Percentiles rank a stretch among this genome's conserved stretches.
Evolutionary conservation across 2,888 invertebrate genomes (phyloP).

Genomic region (Campoplex nolae): DNA sequence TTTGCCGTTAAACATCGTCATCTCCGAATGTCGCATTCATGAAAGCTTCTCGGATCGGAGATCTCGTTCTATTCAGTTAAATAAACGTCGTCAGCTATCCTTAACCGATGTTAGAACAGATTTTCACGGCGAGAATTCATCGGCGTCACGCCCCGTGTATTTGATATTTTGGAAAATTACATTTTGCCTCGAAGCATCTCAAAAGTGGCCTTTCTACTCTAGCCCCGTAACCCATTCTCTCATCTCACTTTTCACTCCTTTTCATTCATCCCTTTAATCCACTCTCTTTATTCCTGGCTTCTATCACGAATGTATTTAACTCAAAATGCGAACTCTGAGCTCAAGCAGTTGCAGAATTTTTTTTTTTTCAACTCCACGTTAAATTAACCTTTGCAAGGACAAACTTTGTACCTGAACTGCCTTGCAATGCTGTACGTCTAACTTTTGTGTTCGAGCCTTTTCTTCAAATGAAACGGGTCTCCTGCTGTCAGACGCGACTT

Average conservation of each 20-base stretch:
- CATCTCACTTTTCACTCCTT: not conserved
- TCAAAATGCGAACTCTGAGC: not conserved
- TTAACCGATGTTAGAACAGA: not conserved
- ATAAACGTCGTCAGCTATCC: not conserved
- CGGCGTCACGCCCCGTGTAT: not conserved
- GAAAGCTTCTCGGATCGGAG: constrained; percentile 34
- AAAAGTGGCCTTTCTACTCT: not conserved
- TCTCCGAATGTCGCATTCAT: constrained; percentile 33
- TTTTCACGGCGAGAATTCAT: not conserved
- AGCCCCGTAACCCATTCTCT: not conserved
- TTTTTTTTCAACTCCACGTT: not conserved
- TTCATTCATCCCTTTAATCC: not conserved
- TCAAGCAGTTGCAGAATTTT: not conserved
- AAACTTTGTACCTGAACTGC: not conserved
- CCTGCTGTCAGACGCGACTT: not conserved
- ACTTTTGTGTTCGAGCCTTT: not conserved
- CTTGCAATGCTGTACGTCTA: not conserved
- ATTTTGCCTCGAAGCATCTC: not conserved
- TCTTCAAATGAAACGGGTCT: not conserved
- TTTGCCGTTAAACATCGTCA: constrained; percentile 48
- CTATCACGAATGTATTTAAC: not conserved
- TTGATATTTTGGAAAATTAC: not conserved
- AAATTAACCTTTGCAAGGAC: not conserved
- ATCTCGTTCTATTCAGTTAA: constrained; percentile 27
- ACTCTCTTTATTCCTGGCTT: not conserved